phyloP scores from a whole-genome alignment of 1,140 invertebrate genomes.

The Ephestia elutella region DNA sequence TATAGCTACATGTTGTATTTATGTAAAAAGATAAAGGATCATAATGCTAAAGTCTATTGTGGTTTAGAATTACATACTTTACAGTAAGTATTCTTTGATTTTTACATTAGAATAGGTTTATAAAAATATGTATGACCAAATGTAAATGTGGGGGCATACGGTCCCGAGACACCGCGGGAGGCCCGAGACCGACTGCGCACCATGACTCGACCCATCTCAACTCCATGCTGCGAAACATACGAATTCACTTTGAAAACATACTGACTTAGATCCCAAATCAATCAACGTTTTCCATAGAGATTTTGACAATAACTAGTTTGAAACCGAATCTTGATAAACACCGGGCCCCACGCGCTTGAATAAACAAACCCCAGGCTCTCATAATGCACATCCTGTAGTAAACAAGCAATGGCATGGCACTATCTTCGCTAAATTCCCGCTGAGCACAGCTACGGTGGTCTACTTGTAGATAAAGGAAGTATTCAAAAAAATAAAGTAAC shows the following conservation, averaged over 20 bases:
- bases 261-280: constrained; percentile 44
- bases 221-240: constrained; percentile 66
- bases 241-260: constrained; percentile 60
- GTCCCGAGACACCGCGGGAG: constrained; percentile 43
- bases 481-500: background rate
- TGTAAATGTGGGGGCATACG: constrained; percentile 55
- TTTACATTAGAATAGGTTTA: too few species aligned
- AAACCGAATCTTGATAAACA: constrained; percentile 28
- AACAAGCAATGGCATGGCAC: constrained; percentile 26
- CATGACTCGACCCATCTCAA: constrained; percentile 47
- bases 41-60: too few species aligned
- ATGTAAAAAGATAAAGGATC: too few species aligned
- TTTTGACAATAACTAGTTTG: constrained; percentile 36
- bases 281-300: constrained; percentile 41
- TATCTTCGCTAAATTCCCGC: constrained; percentile 24
- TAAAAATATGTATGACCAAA: constrained; percentile 25
- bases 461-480: background rate
- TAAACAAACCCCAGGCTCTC: constrained; percentile 30
- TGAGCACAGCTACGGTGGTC: constrained; percentile 17
- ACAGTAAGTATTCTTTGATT: too few species aligned
- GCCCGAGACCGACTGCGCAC: constrained; percentile 30
- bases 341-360: constrained; percentile 11
- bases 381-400: constrained; percentile 17
- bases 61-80: too few species aligned
- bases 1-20: too few species aligned